Evolutionary conservation across 2,888 invertebrate genomes (phyloP), one percentile per base, ranked within the genome.

Genomic region (Drosophila atripex): DNA sequence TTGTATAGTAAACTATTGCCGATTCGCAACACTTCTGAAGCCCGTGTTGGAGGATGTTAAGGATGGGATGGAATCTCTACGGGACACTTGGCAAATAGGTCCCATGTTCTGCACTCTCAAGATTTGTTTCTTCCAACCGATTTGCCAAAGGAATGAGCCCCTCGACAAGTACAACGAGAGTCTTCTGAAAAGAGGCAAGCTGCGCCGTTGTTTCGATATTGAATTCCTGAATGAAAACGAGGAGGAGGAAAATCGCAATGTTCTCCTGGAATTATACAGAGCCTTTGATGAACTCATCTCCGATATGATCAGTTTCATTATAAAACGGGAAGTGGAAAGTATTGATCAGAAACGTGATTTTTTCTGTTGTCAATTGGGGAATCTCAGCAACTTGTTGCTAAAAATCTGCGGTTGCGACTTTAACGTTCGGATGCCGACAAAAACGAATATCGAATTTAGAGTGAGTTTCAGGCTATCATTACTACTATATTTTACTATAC

Each of bases 391-490:
- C 64, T 57, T 82, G 28, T 68, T 89, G 5, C 35, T 88, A 6
- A 79, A 80, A 16, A 55, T 89, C 9, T 78, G 89, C 16, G 83
- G 79, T 1, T 66, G 51, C 16, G 89, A 89, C 57, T 89, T 89
- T 41, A 89, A 89, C 59, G 49, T 64, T 16, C 77, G 78, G 21
- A 75, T 75, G 53, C 86, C 85, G n/a, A 89, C 89, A 6, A 78
- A 78, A 12, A 78, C 75, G 2, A 89, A 88, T 55, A 76, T 82
- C 21, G 88, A 89, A 51, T 89, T 85, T 50, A 71, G 86, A 1
- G 85, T 85, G 45, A 39, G 79, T 68, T 1, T 38, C 1, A 0
- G 14, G 14, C 0, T 35, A 5, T 5, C 12, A 32, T 1, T 12
- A n/a, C 7, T 28, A 28, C 18, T 1, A 18, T 18, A 18, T 18